Evolutionary conservation across 1,140 invertebrate species (phyloP).

Genomic region (Halesus radiatus): DNA sequence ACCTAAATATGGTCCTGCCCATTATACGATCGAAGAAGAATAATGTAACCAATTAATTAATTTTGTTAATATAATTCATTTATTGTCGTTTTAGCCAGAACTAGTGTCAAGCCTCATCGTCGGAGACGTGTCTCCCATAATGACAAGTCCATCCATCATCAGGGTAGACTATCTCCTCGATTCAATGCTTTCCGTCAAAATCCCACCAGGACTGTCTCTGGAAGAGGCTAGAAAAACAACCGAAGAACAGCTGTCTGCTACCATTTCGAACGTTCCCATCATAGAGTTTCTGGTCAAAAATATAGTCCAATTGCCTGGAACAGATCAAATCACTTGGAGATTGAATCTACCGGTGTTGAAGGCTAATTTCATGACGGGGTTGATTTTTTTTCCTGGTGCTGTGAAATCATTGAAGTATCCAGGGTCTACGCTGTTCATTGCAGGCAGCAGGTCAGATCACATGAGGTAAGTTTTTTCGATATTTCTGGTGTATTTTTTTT

Average conservation of each 20-base stretch:
- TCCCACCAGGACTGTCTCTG: conserved; percentile 74
- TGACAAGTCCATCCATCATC: conserved; percentile 74
- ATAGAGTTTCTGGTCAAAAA: conserved; percentile 85
- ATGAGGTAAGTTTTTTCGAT: conserved; percentile 73
- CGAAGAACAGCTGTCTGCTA: conserved; percentile 64
- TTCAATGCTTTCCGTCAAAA: conserved; percentile 74
- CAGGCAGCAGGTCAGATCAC: conserved; percentile 83
- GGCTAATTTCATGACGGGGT: conserved; percentile 75
- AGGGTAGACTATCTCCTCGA: conserved; percentile 77
- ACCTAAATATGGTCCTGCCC: too few relatives aligned
- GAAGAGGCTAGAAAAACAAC: conserved; percentile 75
- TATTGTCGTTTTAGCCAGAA: conserved; percentile 75
- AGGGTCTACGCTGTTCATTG: conserved; percentile 86
- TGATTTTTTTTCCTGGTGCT: conserved; percentile 74
- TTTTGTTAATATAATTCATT: too few relatives aligned
- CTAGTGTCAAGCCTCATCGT: conserved; percentile 85
- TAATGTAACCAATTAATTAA: too few relatives aligned
- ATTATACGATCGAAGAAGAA: too few relatives aligned
- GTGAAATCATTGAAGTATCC: conserved; percentile 70
- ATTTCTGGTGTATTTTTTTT: too few relatives aligned
- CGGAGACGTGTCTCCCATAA: conserved; percentile 87
- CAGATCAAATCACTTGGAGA: conserved; percentile 77
- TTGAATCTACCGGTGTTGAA: conserved; percentile 81
- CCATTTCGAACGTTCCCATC: conserved; percentile 64
- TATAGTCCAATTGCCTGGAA: conserved; percentile 73